A percentile compares a stretch with the other conserved stretches of the same genome.
phyloP scores from a whole-genome alignment of 2,113 vertebrate genomes.

The Conger conger region DNA sequence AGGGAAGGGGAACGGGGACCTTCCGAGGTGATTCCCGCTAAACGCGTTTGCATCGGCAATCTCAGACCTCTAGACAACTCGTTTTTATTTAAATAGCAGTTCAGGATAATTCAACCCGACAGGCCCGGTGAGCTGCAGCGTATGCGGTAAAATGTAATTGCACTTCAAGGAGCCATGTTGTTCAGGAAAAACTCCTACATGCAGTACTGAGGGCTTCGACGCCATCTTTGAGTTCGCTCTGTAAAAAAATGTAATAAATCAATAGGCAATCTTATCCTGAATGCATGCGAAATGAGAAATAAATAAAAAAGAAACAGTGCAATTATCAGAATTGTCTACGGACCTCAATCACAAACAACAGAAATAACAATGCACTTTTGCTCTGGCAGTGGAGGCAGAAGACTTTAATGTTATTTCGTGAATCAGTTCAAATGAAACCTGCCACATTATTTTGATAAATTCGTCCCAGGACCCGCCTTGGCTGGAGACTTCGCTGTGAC shows the following conservation, averaged over 20 bases:
- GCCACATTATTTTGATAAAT: not conserved
- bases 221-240: not conserved
- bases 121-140: not conserved
- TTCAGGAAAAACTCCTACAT: not conserved
- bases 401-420: not conserved
- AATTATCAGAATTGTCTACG: not conserved
- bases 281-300: not conserved
- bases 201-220: not conserved
- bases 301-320: not conserved
- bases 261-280: not conserved
- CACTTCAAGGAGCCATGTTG: not conserved
- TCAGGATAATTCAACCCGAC: not conserved
- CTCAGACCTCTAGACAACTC: not conserved
- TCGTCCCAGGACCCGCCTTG: not conserved
- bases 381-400: not conserved
- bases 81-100: not conserved
- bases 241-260: not conserved
- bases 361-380: not conserved
- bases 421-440: not conserved
- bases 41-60: slow-evolving; percentile 2
- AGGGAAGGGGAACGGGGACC: not conserved
- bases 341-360: not conserved
- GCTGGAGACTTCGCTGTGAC: not conserved
- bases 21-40: not conserved
- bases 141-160: not conserved